phyloP scores from a whole-genome alignment of 2,113 vertebrate genomes.

The Mustela nigripes region DNA sequence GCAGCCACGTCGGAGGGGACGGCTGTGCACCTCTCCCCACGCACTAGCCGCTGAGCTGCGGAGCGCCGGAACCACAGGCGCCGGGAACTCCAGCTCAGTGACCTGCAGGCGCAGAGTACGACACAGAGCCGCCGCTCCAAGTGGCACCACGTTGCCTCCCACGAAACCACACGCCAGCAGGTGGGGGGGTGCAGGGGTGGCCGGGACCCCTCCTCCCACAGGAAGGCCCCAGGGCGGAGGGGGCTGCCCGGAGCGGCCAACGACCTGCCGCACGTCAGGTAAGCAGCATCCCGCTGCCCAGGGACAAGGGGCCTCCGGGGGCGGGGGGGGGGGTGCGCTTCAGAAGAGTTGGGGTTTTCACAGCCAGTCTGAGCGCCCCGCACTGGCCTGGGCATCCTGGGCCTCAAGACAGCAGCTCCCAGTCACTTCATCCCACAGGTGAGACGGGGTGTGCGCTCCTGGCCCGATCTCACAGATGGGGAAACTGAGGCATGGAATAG shows the following conservation, averaged over 20 bases:
- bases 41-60: background rate
- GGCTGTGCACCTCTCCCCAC: background rate
- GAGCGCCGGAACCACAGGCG: background rate
- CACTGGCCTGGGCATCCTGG: background rate
- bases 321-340: background rate
- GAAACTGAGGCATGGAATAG: background rate
- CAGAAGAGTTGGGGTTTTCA: background rate
- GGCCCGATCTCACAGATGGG: background rate
- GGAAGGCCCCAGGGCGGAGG: background rate
- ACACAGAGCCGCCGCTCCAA: too few relatives aligned
- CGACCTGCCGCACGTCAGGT: too few relatives aligned
- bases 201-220: background rate
- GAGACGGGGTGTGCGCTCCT: background rate
- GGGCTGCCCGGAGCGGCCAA: too few relatives aligned
- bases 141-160: background rate
- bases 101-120: background rate
- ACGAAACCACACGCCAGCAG: background rate
- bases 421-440: background rate
- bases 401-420: background rate
- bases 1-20: too few relatives aligned
- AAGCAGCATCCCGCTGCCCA: too few relatives aligned
- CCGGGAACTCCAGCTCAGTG: background rate
- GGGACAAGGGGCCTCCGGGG: background rate
- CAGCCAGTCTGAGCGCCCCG: background rate
- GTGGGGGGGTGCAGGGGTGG: rapidly evolving